Conservation (phyloP, 92 coral and sea anemone genomes). For the Actinostola sp. region DNA sequence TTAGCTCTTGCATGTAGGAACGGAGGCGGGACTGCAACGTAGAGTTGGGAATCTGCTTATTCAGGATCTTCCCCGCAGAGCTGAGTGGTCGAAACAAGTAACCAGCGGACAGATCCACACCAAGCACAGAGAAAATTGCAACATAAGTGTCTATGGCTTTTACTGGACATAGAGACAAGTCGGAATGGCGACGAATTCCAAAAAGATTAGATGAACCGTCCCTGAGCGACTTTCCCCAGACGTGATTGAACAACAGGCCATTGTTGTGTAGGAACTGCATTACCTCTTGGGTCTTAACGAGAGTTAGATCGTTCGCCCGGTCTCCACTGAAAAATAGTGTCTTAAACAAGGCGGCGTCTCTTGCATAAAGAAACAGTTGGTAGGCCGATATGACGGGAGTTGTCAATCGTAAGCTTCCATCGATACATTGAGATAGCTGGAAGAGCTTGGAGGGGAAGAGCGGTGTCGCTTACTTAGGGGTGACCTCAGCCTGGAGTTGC, state of each 20-base stretch:
- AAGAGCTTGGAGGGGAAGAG: conserved; percentile 5
- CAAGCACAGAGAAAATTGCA: conserved; percentile 13
- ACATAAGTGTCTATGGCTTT: conserved; percentile 53
- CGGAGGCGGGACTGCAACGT: conserved; percentile 16
- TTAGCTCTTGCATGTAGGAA: conserved; percentile 2
- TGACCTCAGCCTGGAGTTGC: conserved; percentile 22
- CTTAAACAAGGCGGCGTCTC: conserved; percentile 29
- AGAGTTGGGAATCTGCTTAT: conserved; percentile 18
- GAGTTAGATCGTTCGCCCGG: conserved; percentile 24
- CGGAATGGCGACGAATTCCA: conserved; percentile 41
- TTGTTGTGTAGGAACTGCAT: conserved; percentile 22
- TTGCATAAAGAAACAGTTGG: conserved; percentile 17
- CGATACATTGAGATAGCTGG: background rate
- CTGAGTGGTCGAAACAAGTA: conserved; percentile 15
- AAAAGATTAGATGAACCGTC: conserved; percentile 34
- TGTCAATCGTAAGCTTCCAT: background rate
- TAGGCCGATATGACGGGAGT: conserved; percentile 1
- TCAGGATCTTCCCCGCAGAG: conserved; percentile 6
- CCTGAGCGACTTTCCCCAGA: conserved; percentile 47
- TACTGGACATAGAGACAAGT: conserved; percentile 45
- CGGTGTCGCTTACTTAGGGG: conserved; percentile 10
- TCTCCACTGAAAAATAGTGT: conserved; percentile 32
- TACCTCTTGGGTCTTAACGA: conserved; percentile 33
- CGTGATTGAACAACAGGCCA: conserved; percentile 34
- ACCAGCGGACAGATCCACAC: background rate